Percentiles rank a stretch among this genome's conserved stretches.
These are phyloP conservation scores for Okapia johnstoni DNA, from an alignment of 2,113 vertebrate genomes.

Conservation along the genomic window DNA sequence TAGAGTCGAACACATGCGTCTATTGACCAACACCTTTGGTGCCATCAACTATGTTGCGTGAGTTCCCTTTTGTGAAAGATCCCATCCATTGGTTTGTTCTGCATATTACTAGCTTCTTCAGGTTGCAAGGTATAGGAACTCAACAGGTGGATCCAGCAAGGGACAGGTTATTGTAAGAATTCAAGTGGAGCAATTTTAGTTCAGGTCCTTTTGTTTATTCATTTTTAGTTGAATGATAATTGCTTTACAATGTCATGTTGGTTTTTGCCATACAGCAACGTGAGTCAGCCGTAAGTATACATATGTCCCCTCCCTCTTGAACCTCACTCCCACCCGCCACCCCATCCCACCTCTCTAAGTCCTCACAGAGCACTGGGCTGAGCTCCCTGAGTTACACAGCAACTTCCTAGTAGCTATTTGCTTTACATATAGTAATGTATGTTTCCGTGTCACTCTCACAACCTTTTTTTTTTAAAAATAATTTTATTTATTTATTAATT, in stretches of 20 bases:
- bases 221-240: background rate
- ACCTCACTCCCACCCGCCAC: background rate
- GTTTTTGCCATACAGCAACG: background rate
- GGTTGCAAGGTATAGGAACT: background rate
- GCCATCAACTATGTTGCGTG: conserved; percentile 81
- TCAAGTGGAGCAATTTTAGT: background rate
- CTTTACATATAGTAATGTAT: background rate
- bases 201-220: background rate
- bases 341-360: background rate
- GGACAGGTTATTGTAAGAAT: background rate
- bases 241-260: background rate
- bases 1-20: background rate
- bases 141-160: background rate
- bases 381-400: background rate
- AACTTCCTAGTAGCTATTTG: background rate
- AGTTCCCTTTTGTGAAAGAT: conserved; percentile 66
- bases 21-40: conserved; percentile 77
- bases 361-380: background rate
- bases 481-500: background rate
- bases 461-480: background rate
- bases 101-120: background rate
- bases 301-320: background rate
- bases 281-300: background rate
- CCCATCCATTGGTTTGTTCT: rapidly evolving
- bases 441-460: background rate